Evolutionary conservation across 2,888 invertebrate genomes (phyloP), one percentile per base, ranked within the genome.

Genomic region (Dryomyza anilis): DNA sequence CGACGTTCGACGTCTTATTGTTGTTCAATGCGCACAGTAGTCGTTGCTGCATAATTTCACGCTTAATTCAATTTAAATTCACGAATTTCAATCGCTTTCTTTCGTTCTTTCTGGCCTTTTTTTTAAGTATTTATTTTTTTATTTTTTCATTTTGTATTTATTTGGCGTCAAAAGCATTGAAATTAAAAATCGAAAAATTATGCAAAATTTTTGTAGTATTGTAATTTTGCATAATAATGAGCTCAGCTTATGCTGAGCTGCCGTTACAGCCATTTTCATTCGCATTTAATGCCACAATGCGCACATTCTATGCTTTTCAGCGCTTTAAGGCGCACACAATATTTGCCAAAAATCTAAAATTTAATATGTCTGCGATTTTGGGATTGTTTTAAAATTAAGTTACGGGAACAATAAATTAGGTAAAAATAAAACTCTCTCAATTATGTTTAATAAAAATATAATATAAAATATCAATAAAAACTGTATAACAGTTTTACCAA

Each of bases 11-110:
- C 50, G 50, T 50, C 25, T 50, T 50, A 50, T 50, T 50, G 50
- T 50, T 50, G 25, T 50, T 21, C 23, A 25, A 25, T 19, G 23
- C 25, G 50, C n/a, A 25, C 23, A 50, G 23, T 25, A 50, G 27
- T 39, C 12, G 39, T n/a, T 57, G 63, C 43, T 63, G 50, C 57
- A 63, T 63, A 63, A 57, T 57, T 63, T 63, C 57, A 63, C 63
- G 57, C 63, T 63, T 48, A 57, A 63, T 57, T 63, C 46, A 55
- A 46, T 63, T 63, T 52, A 48, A 59, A 48, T 46, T 25, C 48
- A 12, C 48, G 59, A 48, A 59, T 59, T 59, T 48, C 30, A 59
- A 59, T 48, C 48, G 48, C 16, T 19, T 10, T 19, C 23, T 33
- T 16, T 16, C 19, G 14, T 21, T 19, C 8, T 10, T 29, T 27